These are phyloP conservation scores for Drosophila oshimai DNA, from an alignment of 1,140 invertebrate species.

Conservation along the genomic window DNA sequence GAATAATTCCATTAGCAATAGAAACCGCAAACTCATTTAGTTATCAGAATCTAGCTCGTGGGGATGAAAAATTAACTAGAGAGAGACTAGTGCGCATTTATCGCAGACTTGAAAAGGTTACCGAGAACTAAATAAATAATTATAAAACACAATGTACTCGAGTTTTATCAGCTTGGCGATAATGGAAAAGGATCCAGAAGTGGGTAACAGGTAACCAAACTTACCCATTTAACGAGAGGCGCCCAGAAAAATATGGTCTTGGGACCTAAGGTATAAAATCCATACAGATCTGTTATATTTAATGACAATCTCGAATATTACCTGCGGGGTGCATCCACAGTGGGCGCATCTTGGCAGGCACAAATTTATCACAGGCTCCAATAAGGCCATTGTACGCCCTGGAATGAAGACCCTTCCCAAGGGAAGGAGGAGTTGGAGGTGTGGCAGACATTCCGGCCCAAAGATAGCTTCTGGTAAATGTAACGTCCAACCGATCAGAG, in stretches of 20 bases:
- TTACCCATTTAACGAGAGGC: conserved; percentile 42
- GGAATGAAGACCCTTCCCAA: conserved; percentile 16
- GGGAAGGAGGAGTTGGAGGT: background rate
- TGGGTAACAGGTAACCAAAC: conserved; percentile 13
- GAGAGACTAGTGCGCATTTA: conserved; percentile 14
- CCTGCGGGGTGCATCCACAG: conserved; percentile 45
- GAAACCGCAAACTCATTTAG: conserved; percentile 25
- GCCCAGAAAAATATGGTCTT: conserved; percentile 45
- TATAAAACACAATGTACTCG: conserved; percentile 21
- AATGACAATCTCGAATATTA: background rate
- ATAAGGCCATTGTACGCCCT: conserved; percentile 25
- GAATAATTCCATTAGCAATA: conserved; percentile 10
- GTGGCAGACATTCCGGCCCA: conserved; percentile 1
- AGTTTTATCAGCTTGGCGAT: conserved; percentile 38
- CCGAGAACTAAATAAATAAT: conserved; percentile 33
- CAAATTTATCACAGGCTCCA: conserved; percentile 22
- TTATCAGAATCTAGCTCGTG: conserved; percentile 38
- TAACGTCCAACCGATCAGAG: background rate
- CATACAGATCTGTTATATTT: background rate
- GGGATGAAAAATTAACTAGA: background rate
- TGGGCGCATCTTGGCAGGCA: conserved; percentile 31
- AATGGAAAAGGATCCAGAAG: conserved; percentile 25
- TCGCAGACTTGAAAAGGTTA: conserved; percentile 3
- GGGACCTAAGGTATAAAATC: background rate
- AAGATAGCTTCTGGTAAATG: background rate